Evolutionary conservation across 2,888 invertebrate species (phyloP), one percentile per base, ranked within the genome.

Genomic region (Desoria tigrina): DNA sequence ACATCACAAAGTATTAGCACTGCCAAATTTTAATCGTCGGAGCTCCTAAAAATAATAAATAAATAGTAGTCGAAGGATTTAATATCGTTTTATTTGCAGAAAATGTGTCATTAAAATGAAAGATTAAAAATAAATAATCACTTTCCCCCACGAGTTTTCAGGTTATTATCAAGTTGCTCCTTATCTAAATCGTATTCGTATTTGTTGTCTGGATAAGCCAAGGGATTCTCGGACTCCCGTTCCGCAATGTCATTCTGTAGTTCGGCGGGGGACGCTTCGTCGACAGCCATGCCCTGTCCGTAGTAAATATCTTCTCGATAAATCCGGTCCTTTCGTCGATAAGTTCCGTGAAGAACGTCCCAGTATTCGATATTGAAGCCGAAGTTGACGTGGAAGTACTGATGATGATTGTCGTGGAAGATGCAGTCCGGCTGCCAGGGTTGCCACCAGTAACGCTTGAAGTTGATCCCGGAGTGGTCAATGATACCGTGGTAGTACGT

Each of bases 351-450:
- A 4, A 88, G 87, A 81, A 82, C 86, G 78, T 89, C 89, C 87
- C 89, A 89, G 39, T 85, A 68, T 50, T 79, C 81, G 79, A 87
- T 86, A 77, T 90, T 89, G 78, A 89, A 89, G 1, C 87, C 88
- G 75, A 88, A 89, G 80, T 90, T 90, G 77, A 87, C 87, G 77
- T 89, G 89, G 81, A 88, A 88, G 80, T 88, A 88, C 80, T 89
- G 87, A 75, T 89, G 90, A 73, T 90, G 90, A 77, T 89, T 85
- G 78, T 89, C 90, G 74, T 90, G 89, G 80, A 89, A 89, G 68
- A 86, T 86, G 0, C 87, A 86, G 73, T 87, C 86, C 0, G 88
- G 88, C 78, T 88, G 64, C 65, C 62, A 63, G 26, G 64, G 65
- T 18, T 88, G 88, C 88, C 88, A 88, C 88, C 88, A 89, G 56